phyloP scores from a whole-genome alignment of 2,888 invertebrate genomes.

The Tipula confusa region DNA sequence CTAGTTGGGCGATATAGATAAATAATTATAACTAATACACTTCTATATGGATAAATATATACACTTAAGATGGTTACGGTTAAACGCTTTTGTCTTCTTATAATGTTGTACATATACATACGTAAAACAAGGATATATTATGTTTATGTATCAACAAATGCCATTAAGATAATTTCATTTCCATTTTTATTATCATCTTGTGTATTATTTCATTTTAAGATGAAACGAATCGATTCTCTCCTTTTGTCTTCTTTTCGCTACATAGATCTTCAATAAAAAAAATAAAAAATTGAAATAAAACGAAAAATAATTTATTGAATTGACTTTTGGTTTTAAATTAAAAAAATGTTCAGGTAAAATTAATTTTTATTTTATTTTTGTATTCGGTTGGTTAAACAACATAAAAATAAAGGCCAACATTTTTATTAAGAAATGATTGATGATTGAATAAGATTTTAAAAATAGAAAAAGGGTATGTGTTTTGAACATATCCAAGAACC shows the following conservation, averaged over 20 bases:
- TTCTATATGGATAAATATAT: too few species aligned
- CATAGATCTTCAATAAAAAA: not conserved
- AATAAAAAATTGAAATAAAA: not conserved
- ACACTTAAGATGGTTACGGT: not conserved
- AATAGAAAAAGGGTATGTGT: conserved; percentile 3
- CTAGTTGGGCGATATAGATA: not conserved
- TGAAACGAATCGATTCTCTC: conserved; percentile 12
- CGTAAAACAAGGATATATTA: not conserved
- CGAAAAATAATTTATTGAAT: not conserved
- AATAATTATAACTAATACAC: not conserved
- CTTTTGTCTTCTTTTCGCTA: not conserved
- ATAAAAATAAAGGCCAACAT: conserved; percentile 1
- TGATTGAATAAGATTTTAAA: conserved; percentile 17
- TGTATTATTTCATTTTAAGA: not conserved
- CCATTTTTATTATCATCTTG: not conserved
- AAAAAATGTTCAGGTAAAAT: conserved; percentile 1
- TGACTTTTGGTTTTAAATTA: not conserved
- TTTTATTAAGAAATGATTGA: not conserved
- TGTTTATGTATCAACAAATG: not conserved
- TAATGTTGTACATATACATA: not conserved
- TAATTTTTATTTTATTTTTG: not conserved
- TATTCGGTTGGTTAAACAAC: not conserved
- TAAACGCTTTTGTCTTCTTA: not conserved
- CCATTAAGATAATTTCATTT: not conserved
- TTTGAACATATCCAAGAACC: not conserved